Percentiles rank a stretch among this genome's conserved stretches.
Conservation (phyloP, 2,797 vertebrate species). For the Gymnodraco acuticeps region DNA sequence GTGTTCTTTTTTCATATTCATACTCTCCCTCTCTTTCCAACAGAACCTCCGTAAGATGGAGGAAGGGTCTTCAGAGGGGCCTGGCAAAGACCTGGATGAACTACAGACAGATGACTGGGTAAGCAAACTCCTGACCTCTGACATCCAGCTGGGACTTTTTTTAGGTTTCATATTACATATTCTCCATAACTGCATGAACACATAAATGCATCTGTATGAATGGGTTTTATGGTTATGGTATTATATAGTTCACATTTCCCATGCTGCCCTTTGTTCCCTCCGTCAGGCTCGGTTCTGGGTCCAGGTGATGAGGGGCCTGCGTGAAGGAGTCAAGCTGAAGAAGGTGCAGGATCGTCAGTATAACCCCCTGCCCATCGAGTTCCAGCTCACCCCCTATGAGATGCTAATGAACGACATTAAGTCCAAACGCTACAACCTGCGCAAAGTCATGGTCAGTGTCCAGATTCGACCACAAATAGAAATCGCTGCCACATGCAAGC, state of each 20-base stretch:
- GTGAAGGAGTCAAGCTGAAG: conserved; percentile 94
- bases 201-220: not conserved
- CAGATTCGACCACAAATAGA: not conserved
- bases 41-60: conserved; percentile 97
- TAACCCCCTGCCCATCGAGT: conserved; percentile 93
- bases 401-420: conserved; percentile 99
- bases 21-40: conserved; percentile 48
- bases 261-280: conserved; percentile 8
- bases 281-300: conserved; percentile 94
- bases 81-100: conserved; percentile 90
- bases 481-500: no score
- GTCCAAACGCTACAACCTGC: conserved; percentile 93
- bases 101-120: conserved; percentile 98
- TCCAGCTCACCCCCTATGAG: conserved; percentile 96
- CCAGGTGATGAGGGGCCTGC: conserved; percentile 93
- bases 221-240: not conserved
- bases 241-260: conserved; percentile 7
- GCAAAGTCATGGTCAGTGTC: conserved; percentile 94
- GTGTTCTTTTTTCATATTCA: not conserved
- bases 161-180: not conserved
- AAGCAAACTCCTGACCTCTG: conserved; percentile 55
- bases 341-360: conserved; percentile 96
- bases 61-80: conserved; percentile 80
- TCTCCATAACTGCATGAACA: conserved; percentile 5
- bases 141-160: conserved; percentile 6